A percentile compares a stretch with the other conserved stretches of the same genome.
phyloP scores from a whole-genome alignment of 2,113 vertebrate genomes.

The Archocentrus centrarchus region DNA sequence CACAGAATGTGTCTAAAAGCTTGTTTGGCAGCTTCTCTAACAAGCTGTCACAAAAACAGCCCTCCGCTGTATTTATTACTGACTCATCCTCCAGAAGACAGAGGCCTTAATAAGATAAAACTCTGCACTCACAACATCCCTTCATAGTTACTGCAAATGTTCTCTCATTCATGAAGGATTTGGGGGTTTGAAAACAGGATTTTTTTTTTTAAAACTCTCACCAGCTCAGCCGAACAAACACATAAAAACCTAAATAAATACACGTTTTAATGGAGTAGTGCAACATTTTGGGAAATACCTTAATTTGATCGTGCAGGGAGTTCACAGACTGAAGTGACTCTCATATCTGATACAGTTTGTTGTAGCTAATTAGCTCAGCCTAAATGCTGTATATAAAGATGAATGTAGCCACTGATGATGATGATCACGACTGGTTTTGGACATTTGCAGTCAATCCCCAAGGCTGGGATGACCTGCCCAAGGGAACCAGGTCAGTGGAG shows the following conservation, averaged over 20 bases:
- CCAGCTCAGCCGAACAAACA: background rate
- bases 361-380: background rate
- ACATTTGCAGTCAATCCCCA: too few species aligned
- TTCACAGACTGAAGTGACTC: rapidly evolving
- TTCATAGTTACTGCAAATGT: background rate
- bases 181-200: background rate
- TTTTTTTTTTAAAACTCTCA: too few species aligned
- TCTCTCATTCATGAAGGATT: background rate
- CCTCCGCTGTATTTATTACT: slow-evolving; percentile 23
- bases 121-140: background rate
- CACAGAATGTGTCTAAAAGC: slow-evolving; percentile 33
- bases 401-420: too few species aligned
- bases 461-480: too few species aligned
- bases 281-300: background rate
- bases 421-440: too few species aligned
- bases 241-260: background rate
- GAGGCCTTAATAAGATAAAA: background rate
- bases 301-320: background rate
- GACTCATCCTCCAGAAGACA: slow-evolving; percentile 30
- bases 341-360: background rate
- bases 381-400: too few species aligned
- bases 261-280: rapidly evolving
- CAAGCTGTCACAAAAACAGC: slow-evolving; percentile 24
- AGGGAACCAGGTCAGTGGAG: background rate
- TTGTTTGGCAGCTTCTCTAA: slow-evolving; percentile 51